These are phyloP conservation scores for Australoheros facetus DNA, from an alignment of 2,797 vertebrate species.

Conservation along the genomic window DNA sequence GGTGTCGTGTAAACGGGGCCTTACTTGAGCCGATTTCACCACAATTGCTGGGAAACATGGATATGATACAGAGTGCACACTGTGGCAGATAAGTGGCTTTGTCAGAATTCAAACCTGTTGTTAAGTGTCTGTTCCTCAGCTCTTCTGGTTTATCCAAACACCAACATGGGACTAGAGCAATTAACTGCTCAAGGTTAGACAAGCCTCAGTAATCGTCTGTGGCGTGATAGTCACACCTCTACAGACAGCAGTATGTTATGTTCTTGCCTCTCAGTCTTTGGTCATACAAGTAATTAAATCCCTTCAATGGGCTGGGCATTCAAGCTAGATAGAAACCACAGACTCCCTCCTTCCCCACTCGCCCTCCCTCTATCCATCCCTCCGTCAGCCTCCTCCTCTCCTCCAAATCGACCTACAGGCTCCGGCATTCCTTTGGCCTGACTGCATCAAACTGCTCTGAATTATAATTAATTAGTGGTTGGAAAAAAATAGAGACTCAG, in stretches of 20 bases:
- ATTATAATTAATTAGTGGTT: slow-evolving; percentile 88
- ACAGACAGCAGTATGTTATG: slow-evolving; percentile 20
- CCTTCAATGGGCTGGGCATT: slow-evolving; percentile 27
- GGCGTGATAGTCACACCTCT: slow-evolving; percentile 40
- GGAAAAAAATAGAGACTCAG: slow-evolving; percentile 85
- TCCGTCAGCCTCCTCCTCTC: slow-evolving; percentile 40
- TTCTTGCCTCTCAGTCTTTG: slow-evolving; percentile 26
- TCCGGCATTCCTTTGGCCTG: slow-evolving; percentile 83
- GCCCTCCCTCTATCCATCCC: slow-evolving; percentile 22
- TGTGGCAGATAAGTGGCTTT: not conserved
- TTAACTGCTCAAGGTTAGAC: slow-evolving; percentile 12
- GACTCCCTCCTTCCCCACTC: not conserved
- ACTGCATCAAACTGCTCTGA: slow-evolving; percentile 83
- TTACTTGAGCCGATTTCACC: not conserved
- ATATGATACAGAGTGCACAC: no score
- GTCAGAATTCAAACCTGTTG: not conserved
- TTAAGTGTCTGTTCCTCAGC: not conserved
- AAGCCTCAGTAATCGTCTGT: slow-evolving; percentile 11
- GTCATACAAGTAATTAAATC: slow-evolving; percentile 49
- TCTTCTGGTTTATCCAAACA: slow-evolving; percentile 16
- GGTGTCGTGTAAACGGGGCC: no score
- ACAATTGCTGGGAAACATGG: not conserved
- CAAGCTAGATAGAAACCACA: slow-evolving; percentile 46
- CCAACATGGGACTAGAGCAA: not conserved
- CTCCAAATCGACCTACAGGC: slow-evolving; percentile 64